Conservation (phyloP, 2,888 invertebrate genomes). For the Acrobasis repandana region DNA sequence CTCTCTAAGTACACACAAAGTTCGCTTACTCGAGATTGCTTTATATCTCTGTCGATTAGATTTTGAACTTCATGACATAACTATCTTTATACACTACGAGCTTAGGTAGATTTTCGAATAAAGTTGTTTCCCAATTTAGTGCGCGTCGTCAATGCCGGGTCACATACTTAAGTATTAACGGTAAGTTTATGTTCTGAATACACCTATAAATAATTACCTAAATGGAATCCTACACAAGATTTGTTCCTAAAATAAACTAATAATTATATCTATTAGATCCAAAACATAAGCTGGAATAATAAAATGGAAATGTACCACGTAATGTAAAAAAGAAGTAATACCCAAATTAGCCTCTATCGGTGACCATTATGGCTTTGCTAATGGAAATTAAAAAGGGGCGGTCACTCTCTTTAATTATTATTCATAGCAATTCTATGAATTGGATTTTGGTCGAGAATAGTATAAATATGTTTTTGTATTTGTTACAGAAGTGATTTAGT, state of each 20-base stretch:
- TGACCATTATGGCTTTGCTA: constrained; percentile 5
- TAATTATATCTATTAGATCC: too few species aligned
- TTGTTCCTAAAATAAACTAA: too few species aligned
- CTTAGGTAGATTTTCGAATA: constrained; percentile 2
- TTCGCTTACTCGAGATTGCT: constrained; percentile 37
- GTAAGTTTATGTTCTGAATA: neutral
- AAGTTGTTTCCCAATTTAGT: neutral
- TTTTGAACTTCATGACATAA: constrained; percentile 27
- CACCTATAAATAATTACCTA: neutral
- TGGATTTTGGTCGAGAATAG: neutral
- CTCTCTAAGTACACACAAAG: constrained; percentile 27
- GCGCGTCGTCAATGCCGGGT: neutral
- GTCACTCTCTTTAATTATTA: constrained; percentile 12
- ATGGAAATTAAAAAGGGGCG: constrained; percentile 8
- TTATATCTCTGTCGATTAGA: constrained; percentile 37
- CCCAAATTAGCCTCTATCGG: constrained; percentile 1
- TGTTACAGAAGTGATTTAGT: too few species aligned
- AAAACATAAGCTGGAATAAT: neutral
- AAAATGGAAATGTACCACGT: neutral
- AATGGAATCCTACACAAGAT: neutral
- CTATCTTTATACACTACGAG: constrained; percentile 15
- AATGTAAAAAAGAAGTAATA: neutral
- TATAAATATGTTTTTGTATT: too few species aligned
- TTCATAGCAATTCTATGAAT: constrained; percentile 9
- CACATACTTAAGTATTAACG: neutral